Evolutionary conservation across 2,797 vertebrate genomes (phyloP), one percentile per base, ranked within the genome.

Genomic region (Sebastes umbrosus): DNA sequence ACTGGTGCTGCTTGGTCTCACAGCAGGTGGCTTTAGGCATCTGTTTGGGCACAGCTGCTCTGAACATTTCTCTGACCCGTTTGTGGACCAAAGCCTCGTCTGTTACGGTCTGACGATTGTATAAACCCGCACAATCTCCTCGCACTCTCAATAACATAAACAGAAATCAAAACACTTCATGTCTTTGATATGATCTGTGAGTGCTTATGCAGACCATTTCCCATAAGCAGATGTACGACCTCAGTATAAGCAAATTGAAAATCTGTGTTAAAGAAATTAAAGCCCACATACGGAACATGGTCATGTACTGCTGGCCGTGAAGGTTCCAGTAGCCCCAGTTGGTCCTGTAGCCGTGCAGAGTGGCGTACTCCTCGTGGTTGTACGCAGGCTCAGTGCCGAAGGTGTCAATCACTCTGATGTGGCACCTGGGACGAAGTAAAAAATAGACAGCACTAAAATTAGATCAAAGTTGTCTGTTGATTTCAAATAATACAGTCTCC

Each of bases 241-340:
- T 52, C 11, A 69, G 18, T 3, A 2, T 34, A 16, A 43, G 6
- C 20, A 63, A 50, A 74, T 2, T 1, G 18, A 9, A 34, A 29
- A 69, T 57, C 24, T 25, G 24, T 22, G 8, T 6, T 10, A 8
- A 39, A 70, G 22, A 55, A 72, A 59, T 36, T 0, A 36, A 54
- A 68, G 20, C 18, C 5, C 68, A 95, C 94, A 1, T 92, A 95
- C 94, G 94, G 80, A 95, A 95, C 98, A 99, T 99, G 90, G 98
- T 99, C 98, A 99, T 99, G 95, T 98, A 99, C 96, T 99, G 98
- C 84, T 96, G 94, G 82, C 97, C 94, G 82, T 97, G 97, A 18
- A 99, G 97, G 94, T 97, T 99, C 98, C 98, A 99, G 96, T 99
- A 99, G 82, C 98, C 98, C 98, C 98, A 99, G 97, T 97, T 99